Percentiles rank a stretch among this genome's conserved stretches.
Evolutionary conservation across 1,140 invertebrate species (phyloP).

Genomic region (Bombus difficillimus): DNA sequence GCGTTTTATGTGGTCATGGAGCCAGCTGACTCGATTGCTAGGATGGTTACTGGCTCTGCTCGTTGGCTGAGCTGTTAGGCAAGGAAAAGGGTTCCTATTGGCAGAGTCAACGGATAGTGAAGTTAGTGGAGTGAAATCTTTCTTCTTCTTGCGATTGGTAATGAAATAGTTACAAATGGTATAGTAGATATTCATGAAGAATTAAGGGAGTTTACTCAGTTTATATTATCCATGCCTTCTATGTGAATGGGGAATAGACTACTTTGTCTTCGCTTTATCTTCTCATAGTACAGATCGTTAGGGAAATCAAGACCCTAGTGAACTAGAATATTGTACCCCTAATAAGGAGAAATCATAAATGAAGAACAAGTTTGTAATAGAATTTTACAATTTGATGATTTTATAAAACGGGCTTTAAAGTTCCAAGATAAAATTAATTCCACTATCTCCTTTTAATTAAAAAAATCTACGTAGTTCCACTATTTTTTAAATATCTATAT

Average conservation of each 20-base stretch:
- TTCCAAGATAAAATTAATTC: neutral
- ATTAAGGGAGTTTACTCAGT: neutral
- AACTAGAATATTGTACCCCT: too few species aligned
- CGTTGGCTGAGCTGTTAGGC: neutral
- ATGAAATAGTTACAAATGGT: constrained; percentile 10
- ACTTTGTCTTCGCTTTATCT: neutral
- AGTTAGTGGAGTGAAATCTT: constrained; percentile 56
- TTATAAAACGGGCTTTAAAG: neutral
- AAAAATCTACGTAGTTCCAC: neutral
- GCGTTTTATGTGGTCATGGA: constrained; percentile 63
- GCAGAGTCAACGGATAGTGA: neutral
- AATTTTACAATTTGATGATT: neutral
- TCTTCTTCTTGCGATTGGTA: constrained; percentile 34
- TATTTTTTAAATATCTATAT: neutral
- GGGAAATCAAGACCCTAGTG: too few species aligned
- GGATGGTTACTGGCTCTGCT: neutral
- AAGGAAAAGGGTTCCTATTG: constrained; percentile 18
- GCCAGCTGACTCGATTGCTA: constrained; percentile 18
- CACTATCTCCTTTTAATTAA: neutral
- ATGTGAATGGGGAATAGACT: too few species aligned
- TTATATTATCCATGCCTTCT: too few species aligned
- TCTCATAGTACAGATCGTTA: neutral
- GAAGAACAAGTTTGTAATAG: too few species aligned
- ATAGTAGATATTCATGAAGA: neutral
- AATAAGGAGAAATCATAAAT: too few species aligned